phyloP scores from a whole-genome alignment of 2,888 invertebrate species.

The Drosophila planitibia region DNA sequence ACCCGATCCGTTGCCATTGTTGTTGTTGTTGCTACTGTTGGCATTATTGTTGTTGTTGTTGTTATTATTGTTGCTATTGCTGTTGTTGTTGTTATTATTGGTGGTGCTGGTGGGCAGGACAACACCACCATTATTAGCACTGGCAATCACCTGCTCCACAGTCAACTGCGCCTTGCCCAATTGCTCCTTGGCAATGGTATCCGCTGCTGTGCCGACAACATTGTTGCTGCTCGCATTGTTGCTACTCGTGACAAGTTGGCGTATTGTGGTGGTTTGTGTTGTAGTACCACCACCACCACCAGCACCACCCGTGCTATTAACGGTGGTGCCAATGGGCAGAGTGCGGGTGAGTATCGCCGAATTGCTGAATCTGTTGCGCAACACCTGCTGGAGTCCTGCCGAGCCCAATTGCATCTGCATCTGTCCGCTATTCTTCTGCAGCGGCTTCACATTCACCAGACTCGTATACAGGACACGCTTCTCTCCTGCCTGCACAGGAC shows the following conservation, averaged over 20 bases:
- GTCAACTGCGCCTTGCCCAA: slow-evolving; percentile 66
- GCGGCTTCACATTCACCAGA: slow-evolving; percentile 82
- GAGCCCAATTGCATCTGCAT: slow-evolving; percentile 84
- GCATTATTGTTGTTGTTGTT: slow-evolving; percentile 25
- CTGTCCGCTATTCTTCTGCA: slow-evolving; percentile 84
- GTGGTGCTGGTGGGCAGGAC: slow-evolving; percentile 60
- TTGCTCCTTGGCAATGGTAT: slow-evolving; percentile 51
- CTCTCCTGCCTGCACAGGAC: slow-evolving; percentile 52
- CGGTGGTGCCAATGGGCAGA: slow-evolving; percentile 77
- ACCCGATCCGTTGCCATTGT: slow-evolving; percentile 33
- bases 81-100: slow-evolving; percentile 44
- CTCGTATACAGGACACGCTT: slow-evolving; percentile 85
- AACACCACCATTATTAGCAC: slow-evolving; percentile 71
- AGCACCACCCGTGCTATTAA: slow-evolving; percentile 62
- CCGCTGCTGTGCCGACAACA: slow-evolving; percentile 37
- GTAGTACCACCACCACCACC: slow-evolving; percentile 23
- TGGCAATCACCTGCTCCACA: slow-evolving; percentile 70
- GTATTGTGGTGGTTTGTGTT: slow-evolving; percentile 50
- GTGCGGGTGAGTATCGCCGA: slow-evolving; percentile 81
- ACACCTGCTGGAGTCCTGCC: slow-evolving; percentile 78
- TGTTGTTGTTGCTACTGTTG: slow-evolving; percentile 24
- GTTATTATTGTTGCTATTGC: slow-evolving; percentile 46
- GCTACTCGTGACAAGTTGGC: slow-evolving; percentile 65
- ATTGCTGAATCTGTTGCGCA: slow-evolving; percentile 82
- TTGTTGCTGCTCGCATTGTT: slow-evolving; percentile 64